These are phyloP conservation scores for Saxidomus purpurata DNA, from an alignment of 1,140 invertebrate genomes.

Conservation along the genomic window DNA sequence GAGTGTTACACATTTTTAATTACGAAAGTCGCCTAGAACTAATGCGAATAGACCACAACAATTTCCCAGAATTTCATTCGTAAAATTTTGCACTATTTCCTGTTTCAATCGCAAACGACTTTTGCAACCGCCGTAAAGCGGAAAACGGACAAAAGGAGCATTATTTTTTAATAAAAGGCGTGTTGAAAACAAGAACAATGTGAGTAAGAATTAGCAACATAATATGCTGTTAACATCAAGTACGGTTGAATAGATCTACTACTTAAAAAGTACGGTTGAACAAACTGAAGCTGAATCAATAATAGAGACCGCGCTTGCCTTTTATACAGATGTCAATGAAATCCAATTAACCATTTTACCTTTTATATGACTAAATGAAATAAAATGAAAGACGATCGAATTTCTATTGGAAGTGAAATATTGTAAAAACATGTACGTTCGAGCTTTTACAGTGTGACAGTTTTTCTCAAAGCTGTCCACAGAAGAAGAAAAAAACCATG, in stretches of 20 bases:
- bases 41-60: neutral
- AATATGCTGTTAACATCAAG: neutral
- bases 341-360: slow-evolving; percentile 47
- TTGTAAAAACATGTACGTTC: neutral
- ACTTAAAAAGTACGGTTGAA: neutral
- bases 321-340: slow-evolving; percentile 39
- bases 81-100: too few relatives aligned
- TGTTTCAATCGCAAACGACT: neutral
- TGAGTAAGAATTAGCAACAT: neutral
- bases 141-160: neutral
- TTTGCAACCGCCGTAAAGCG: neutral
- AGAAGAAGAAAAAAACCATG: too few relatives aligned
- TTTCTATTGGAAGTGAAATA: neutral
- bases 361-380: slow-evolving; percentile 20
- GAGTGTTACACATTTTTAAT: neutral
- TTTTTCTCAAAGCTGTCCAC: too few relatives aligned
- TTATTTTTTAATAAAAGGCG: neutral
- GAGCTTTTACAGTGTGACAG: too few relatives aligned
- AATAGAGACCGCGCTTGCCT: neutral
- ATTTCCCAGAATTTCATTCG: neutral
- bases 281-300: slow-evolving; percentile 27
- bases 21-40: neutral
- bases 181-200: neutral
- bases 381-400: slow-evolving; percentile 29
- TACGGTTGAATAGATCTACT: neutral